Evolutionary conservation across 2,888 invertebrate species (phyloP).

Genomic region (Hymenopus coronatus): DNA sequence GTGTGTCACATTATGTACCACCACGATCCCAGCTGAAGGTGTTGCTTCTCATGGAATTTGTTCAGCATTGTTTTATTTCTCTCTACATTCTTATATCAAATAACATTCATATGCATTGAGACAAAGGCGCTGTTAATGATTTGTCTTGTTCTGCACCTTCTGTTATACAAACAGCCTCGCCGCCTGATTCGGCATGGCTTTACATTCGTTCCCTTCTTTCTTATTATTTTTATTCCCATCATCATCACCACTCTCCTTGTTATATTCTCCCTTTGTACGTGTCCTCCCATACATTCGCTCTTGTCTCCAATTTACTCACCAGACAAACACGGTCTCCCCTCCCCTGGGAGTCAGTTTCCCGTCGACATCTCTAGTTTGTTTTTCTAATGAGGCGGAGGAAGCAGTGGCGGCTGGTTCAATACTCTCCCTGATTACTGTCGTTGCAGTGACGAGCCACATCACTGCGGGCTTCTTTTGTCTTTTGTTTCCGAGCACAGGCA

Average conservation of each 20-base stretch:
- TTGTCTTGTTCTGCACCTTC: background rate
- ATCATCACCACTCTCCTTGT: background rate
- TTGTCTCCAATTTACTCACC: background rate
- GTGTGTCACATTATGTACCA: too few relatives aligned
- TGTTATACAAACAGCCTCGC: too few relatives aligned
- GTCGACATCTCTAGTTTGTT: slow-evolving; percentile 14
- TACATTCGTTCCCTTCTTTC: background rate
- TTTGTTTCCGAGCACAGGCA: too few relatives aligned
- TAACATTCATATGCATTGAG: background rate
- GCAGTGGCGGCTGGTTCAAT: background rate
- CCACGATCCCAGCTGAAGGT: too few relatives aligned
- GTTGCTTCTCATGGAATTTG: too few relatives aligned
- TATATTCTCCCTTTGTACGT: background rate
- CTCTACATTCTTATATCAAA: background rate
- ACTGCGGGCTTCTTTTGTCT: background rate
- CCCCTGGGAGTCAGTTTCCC: background rate
- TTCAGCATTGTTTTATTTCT: background rate
- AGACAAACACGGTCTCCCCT: slow-evolving; percentile 3
- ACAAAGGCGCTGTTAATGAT: background rate
- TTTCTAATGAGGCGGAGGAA: slow-evolving; percentile 10
- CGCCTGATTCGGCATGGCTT: background rate
- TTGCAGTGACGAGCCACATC: too few relatives aligned
- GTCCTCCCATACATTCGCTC: background rate
- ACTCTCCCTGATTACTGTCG: background rate
- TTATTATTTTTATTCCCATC: background rate